phyloP scores from a whole-genome alignment of 1,140 invertebrate species.

The Drosophila guanche region DNA sequence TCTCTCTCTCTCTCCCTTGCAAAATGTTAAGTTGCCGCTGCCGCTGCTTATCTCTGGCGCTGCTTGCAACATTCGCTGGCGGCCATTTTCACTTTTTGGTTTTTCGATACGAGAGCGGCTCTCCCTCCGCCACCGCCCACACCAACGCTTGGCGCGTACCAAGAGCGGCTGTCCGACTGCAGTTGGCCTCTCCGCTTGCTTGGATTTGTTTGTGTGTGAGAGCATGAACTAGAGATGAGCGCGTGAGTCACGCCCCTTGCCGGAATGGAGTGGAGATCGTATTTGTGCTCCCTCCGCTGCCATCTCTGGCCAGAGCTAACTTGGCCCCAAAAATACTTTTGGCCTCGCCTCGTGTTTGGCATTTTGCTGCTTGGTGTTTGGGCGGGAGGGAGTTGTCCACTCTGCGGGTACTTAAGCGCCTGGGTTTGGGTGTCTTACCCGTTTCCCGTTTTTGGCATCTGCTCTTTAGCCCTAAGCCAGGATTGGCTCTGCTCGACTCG shows the following conservation, averaged over 20 bases:
- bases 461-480: constrained; percentile 77
- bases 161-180: constrained; percentile 55
- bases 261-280: background rate
- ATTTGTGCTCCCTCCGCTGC: constrained; percentile 14
- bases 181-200: constrained; percentile 46
- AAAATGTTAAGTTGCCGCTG: constrained; percentile 77
- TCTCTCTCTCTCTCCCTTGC: constrained; percentile 1
- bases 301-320: constrained; percentile 60
- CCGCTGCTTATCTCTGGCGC: constrained; percentile 63
- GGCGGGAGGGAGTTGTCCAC: constrained; percentile 7
- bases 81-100: constrained; percentile 77
- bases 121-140: background rate
- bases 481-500: constrained; percentile 1
- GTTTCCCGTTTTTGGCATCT: constrained; percentile 74
- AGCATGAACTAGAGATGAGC: constrained; percentile 10
- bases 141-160: constrained; percentile 13
- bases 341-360: constrained; percentile 71
- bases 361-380: constrained; percentile 59
- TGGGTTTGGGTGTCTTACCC: constrained; percentile 49
- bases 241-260: constrained; percentile 3
- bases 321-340: constrained; percentile 75
- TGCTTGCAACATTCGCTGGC: constrained; percentile 77
- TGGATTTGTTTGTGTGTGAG: constrained; percentile 21
- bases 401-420: constrained; percentile 19
- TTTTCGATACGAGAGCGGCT: constrained; percentile 73